Base-by-base conservation (phyloP, 2,113 vertebrate genomes). In the Stegastes partitus region DNA sequence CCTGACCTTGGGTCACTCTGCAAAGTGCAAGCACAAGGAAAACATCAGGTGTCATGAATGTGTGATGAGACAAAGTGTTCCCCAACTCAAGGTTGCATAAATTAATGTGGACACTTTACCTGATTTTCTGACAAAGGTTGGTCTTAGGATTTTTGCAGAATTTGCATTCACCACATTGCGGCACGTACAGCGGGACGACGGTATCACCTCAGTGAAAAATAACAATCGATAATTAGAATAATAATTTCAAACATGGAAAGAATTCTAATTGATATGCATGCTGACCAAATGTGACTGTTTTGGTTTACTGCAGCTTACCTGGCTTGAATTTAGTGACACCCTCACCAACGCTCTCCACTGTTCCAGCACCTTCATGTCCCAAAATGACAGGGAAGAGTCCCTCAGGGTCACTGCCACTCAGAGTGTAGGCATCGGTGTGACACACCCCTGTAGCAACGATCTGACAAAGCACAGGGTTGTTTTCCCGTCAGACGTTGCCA, bases 321-420 rank as follows among this genome's bases (percentile, higher is more conserved):
- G 96, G 91, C 86, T 97, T 97, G 68, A 99, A 94, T 76, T 95
- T 97, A 45, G 96, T 98, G 77, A 99, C 97, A 59, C 97, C 97
- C 84, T 98, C 96, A 0, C 98, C 98, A 31, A 95, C 89, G 6
- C 97, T 98, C 90, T 98, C 97, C 16, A 98, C 96, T 2, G 95
- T 80, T 1, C 97, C 96, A 3, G 94, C 93, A 0, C 96, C 96
- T 82, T 98, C 96, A 1, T 98, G 96, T 11, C 96, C 96, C 83
- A 98, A 54, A 81, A 96, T 95, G 55, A 96, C 91, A 0, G 97
- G 96, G 83, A 97, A 96, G 47, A 93, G 91, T 0, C 95, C 95
- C 75, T 91, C 90, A 0, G 82, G 89, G 58, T 95, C 95, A 19
- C 61, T 92, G 47, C 87, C 96, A 3, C 77, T 73, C 77, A 95